Conservation (phyloP, 2,797 vertebrate genomes). For the Champsocephalus esox region DNA sequence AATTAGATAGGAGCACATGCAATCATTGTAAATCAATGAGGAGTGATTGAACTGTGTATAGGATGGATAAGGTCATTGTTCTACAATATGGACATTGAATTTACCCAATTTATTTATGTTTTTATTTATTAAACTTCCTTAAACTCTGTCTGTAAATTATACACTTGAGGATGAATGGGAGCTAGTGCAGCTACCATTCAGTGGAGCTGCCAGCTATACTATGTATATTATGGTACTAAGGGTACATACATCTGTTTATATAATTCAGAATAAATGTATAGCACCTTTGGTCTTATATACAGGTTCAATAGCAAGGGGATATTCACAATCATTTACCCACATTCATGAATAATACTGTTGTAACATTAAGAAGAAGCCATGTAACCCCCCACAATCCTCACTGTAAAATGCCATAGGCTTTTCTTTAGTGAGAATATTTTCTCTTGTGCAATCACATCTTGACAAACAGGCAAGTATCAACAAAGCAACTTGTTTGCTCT, state of each 20-base stretch:
- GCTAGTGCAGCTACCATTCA: neutral
- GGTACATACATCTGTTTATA: neutral
- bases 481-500: constrained; percentile 68
- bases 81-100: constrained; percentile 18
- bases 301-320: neutral
- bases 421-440: constrained; percentile 13
- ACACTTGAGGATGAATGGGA: neutral
- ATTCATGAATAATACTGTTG: neutral
- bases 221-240: neutral
- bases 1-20: constrained; percentile 63
- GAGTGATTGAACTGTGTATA: constrained; percentile 47
- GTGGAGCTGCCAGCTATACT: neutral
- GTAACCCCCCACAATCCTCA: neutral
- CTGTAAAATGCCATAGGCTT: constrained; percentile 13
- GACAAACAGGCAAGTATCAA: constrained; percentile 62
- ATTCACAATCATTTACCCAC: neutral
- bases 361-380: neutral
- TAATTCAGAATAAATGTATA: neutral
- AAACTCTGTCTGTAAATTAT: constrained; percentile 8
- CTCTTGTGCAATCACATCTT: constrained; percentile 36
- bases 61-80: constrained; percentile 34
- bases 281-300: neutral
- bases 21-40: constrained; percentile 67
- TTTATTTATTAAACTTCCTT: constrained; percentile 28
- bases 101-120: constrained; percentile 17